Evolutionary conservation across 2,797 vertebrate species (phyloP).

Genomic region (Synaphobranchus kaupii): DNA sequence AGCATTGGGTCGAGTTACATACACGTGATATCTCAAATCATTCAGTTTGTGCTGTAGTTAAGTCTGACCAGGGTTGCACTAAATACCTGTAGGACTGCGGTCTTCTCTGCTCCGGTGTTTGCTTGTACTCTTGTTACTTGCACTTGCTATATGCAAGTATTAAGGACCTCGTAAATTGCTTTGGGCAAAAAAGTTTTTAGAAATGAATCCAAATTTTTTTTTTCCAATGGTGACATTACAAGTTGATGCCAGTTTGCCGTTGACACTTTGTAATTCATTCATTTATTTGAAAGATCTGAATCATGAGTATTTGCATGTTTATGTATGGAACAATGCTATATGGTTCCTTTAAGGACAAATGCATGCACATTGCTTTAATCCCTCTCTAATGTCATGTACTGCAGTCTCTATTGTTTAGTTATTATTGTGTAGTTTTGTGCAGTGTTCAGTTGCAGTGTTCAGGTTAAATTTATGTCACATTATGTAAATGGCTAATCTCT

Average conservation of each 20-base stretch:
- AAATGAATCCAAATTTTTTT: background rate
- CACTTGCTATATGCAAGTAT: background rate
- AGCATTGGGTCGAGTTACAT: background rate
- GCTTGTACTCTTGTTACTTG: background rate
- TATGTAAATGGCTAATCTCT: background rate
- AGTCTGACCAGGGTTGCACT: background rate
- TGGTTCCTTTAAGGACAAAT: background rate
- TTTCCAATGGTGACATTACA: background rate
- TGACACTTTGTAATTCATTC: background rate
- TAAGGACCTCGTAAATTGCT: background rate
- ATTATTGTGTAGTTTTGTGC: background rate
- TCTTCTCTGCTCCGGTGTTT: background rate
- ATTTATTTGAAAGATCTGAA: background rate
- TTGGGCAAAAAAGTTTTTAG: background rate
- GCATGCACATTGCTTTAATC: background rate
- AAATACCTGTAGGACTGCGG: background rate
- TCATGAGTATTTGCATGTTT: background rate
- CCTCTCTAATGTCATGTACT: background rate
- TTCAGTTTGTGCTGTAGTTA: background rate
- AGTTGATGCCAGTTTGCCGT: background rate
- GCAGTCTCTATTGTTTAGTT: background rate
- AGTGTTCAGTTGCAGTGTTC: background rate
- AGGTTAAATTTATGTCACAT: background rate
- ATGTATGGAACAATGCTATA: background rate
- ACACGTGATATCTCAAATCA: background rate